phyloP scores from a whole-genome alignment of 2,888 invertebrate genomes.

The Lepas anatifera region DNA sequence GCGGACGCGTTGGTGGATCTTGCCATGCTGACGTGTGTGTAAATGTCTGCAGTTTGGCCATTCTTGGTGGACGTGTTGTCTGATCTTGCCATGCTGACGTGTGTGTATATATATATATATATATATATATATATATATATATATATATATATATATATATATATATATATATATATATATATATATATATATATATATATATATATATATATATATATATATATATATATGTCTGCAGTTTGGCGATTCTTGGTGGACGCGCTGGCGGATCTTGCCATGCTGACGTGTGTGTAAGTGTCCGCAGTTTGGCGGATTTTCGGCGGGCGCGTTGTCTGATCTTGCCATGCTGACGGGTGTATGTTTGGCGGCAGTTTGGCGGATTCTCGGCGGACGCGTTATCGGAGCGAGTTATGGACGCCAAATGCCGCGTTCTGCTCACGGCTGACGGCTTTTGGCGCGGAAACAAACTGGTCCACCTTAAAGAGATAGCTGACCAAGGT shows the following conservation, averaged over 20 bases:
- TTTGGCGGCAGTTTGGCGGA: slow-evolving; percentile 65
- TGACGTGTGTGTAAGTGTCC: not conserved
- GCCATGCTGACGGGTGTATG: not conserved
- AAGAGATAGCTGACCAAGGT: slow-evolving; percentile 72
- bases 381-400: slow-evolving; percentile 90
- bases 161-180: no score
- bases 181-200: no score
- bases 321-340: not conserved
- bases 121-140: not conserved
- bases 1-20: no score
- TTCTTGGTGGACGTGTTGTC: no score
- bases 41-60: no score
- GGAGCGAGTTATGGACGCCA: slow-evolving; percentile 81
- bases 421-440: slow-evolving; percentile 72
- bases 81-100: no score
- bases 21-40: no score
- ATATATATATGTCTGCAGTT: no score
- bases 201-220: no score
- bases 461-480: slow-evolving; percentile 75
- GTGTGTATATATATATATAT: not conserved
- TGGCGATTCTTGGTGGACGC: not conserved
- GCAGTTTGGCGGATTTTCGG: no score
- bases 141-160: no score
- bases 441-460: slow-evolving; percentile 94
- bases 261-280: not conserved